A percentile compares a stretch with the other conserved stretches of the same genome.
Evolutionary conservation across 2,797 vertebrate genomes (phyloP).

Genomic region (Halcyon badia): DNA sequence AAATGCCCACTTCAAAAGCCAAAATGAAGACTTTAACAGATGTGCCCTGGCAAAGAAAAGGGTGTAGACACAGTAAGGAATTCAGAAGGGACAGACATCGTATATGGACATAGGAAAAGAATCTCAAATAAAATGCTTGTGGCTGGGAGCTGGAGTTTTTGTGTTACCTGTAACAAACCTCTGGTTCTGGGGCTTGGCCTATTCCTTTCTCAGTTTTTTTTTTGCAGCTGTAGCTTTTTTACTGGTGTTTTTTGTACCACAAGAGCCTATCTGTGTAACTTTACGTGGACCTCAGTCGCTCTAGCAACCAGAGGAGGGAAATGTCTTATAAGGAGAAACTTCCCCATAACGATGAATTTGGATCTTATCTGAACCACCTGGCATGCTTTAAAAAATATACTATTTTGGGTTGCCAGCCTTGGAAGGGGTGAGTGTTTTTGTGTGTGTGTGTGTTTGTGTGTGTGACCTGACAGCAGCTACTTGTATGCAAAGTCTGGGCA

Average conservation of each 20-base stretch:
- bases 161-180: conserved; percentile 33
- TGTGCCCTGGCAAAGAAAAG: conserved; percentile 61
- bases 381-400: neutral
- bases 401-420: neutral
- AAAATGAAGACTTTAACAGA: conserved; percentile 67
- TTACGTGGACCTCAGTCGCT: neutral
- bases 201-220: neutral
- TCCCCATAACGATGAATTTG: neutral
- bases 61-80: conserved; percentile 54
- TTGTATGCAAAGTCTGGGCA: neutral
- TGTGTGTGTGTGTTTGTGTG: neutral
- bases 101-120: neutral
- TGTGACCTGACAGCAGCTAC: neutral
- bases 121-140: conserved; percentile 45
- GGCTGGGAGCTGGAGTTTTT: conserved; percentile 17
- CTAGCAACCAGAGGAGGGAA: neutral
- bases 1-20: conserved; percentile 64
- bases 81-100: conserved; percentile 14
- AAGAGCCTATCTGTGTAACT: neutral
- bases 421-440: neutral
- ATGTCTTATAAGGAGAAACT: neutral
- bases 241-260: neutral
- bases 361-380: neutral
- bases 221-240: neutral
- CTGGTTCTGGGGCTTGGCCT: neutral